Evolutionary conservation across 2,888 invertebrate species (phyloP).

Genomic region (Adela reaumurella): DNA sequence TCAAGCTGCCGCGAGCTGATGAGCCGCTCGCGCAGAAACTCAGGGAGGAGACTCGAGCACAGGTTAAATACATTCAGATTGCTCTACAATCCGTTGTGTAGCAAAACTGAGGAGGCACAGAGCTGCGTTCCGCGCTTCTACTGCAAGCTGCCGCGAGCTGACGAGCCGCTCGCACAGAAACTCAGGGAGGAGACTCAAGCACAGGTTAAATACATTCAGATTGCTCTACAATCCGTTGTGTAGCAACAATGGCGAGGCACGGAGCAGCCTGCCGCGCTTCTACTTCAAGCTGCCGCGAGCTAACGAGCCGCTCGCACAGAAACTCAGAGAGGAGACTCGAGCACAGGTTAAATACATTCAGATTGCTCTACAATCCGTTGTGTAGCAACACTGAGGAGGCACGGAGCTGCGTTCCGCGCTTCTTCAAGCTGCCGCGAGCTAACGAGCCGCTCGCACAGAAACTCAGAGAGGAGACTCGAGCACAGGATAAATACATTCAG

Average conservation of each 20-base stretch:
- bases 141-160: conserved; percentile 71
- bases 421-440: conserved; percentile 72
- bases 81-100: conserved; percentile 49
- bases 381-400: conserved; percentile 44
- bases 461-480: conserved; percentile 83
- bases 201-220: conserved; percentile 40
- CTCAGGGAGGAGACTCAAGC: conserved; percentile 86
- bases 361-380: conserved; percentile 50
- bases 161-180: conserved; percentile 74
- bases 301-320: conserved; percentile 72
- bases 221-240: conserved; percentile 51
- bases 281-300: conserved; percentile 74
- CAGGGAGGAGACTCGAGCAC: conserved; percentile 82
- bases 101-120: conserved; percentile 46
- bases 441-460: conserved; percentile 76
- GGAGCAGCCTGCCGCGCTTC: conserved; percentile 68
- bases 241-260: conserved; percentile 43
- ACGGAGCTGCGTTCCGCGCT: conserved; percentile 66
- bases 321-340: conserved; percentile 83
- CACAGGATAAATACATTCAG: conserved; percentile 51
- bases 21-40: conserved; percentile 77
- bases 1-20: conserved; percentile 71
- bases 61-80: conserved; percentile 46
- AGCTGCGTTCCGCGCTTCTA: conserved; percentile 72
- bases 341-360: conserved; percentile 55